Conservation (phyloP, 1,140 invertebrate species). For the Panagrolaimus sp. region DNA sequence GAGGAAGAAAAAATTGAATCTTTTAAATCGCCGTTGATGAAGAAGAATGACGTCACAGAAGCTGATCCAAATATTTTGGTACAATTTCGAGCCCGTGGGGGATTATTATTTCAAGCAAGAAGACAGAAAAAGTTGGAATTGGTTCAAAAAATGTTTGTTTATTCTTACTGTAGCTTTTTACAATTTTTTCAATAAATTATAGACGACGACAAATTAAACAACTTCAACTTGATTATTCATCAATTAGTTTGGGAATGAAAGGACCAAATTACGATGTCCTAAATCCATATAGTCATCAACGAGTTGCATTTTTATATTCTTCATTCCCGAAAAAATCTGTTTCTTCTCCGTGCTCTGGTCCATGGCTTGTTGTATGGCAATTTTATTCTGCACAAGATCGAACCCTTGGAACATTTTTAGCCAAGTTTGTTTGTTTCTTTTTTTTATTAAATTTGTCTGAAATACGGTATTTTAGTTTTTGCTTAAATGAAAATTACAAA, state of each 20-base stretch:
- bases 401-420: slow-evolving; percentile 81
- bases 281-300: slow-evolving; percentile 79
- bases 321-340: slow-evolving; percentile 61
- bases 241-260: slow-evolving; percentile 1
- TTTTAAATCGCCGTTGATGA: slow-evolving; percentile 9
- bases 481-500: slow-evolving; percentile 66
- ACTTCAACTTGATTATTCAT: slow-evolving; percentile 23
- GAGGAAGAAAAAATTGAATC: slow-evolving; percentile 20
- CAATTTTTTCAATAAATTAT: neutral
- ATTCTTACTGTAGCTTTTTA: neutral
- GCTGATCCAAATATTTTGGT: slow-evolving; percentile 22
- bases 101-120: slow-evolving; percentile 29
- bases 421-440: slow-evolving; percentile 30
- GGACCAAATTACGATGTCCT: slow-evolving; percentile 70
- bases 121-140: slow-evolving; percentile 25
- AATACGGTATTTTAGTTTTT: slow-evolving; percentile 69
- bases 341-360: slow-evolving; percentile 55
- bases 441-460: neutral
- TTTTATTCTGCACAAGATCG: slow-evolving; percentile 82
- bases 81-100: slow-evolving; percentile 29
- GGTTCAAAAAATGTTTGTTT: slow-evolving; percentile 35
- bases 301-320: slow-evolving; percentile 77
- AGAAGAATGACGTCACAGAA: slow-evolving; percentile 20
- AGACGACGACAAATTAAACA: slow-evolving; percentile 25
- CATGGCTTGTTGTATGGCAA: slow-evolving; percentile 64